phyloP scores from a whole-genome alignment of 1,140 invertebrate genomes.

The Halictus rubicundus region DNA sequence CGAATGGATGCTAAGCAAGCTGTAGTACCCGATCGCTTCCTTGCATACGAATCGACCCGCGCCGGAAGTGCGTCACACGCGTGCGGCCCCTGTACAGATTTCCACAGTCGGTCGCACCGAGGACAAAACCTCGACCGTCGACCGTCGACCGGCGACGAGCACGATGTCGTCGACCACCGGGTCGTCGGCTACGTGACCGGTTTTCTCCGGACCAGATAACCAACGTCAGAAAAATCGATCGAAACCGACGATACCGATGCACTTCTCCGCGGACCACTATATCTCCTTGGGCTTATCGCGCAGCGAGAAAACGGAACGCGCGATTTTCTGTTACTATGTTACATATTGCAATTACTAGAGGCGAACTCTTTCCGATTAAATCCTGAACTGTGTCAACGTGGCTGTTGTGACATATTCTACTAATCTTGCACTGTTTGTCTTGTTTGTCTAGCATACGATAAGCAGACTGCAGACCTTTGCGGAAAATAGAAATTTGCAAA shows the following conservation, averaged over 20 bases:
- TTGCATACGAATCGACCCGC: conserved; percentile 73
- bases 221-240: conserved; percentile 26
- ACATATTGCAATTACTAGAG: too few relatives aligned
- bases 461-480: too few relatives aligned
- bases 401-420: too few relatives aligned
- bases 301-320: not conserved
- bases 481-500: too few relatives aligned
- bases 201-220: conserved; percentile 22
- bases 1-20: conserved; percentile 79
- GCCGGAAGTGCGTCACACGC: conserved; percentile 76
- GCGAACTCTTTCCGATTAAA: too few relatives aligned
- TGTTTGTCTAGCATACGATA: too few relatives aligned
- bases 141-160: not conserved
- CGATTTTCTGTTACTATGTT: too few relatives aligned
- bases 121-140: too few relatives aligned
- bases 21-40: conserved; percentile 78
- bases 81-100: conserved; percentile 51
- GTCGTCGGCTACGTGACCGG: conserved; percentile 36
- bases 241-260: conserved; percentile 13
- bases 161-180: conserved; percentile 12
- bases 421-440: too few relatives aligned
- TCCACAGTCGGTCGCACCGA: conserved; percentile 61
- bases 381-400: too few relatives aligned
- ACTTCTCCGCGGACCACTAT: not conserved
- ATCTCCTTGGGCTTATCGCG: not conserved